Base-by-base conservation (phyloP, 2,113 vertebrate species). In the Thunnus maccoyii region DNA sequence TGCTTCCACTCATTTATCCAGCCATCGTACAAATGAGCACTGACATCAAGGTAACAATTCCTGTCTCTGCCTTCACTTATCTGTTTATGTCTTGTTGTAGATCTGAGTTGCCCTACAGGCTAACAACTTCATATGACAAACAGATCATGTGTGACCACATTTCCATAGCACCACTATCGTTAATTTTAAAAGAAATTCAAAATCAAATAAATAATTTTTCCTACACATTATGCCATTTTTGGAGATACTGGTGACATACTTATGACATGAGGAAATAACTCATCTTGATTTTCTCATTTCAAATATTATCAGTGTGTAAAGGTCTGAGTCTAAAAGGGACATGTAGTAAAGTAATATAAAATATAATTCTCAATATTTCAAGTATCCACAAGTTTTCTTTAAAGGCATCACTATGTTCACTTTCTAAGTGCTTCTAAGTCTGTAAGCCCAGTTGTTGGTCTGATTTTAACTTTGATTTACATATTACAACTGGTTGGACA, bases 371-470 rank as follows among this genome's bases (percentile, higher is more conserved):
- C 30, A 67, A 25, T 62, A 44, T 66, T 92, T 89, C 85, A 84
- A 87, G 86, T 89, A 85, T 81, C 71, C 7, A 63, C 32, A 56
- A 65, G 27, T n/a, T 20, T 51, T 68, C 22, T 86, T 55, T 41
- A 48, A 86, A 86, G 84, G 86, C 79, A 75, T 86, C 66, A 52
- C 17, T 60, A 71, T 41, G 36, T 41, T 41, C 6, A 41, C 36
- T 9, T 9, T 41, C 36, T 41, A 41, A 8, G 36, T 41, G 36
- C 36, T 41, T 41, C 36, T 41, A 41, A 41, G 36, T 41, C 36
- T 41, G 36, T 41, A 41, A 41, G 36, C 36, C 36, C 36, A 41
- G 6, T 41, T 41, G 36, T 41, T 41, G 36, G 36, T 9, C 7
- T 41, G 36, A 41, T 41, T 41, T 41, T 41, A 41, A 6, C 9